A percentile compares a stretch with the other conserved stretches of the same genome.
phyloP scores from a whole-genome alignment of 2,113 vertebrate species.

The Platycercus adscitus region DNA sequence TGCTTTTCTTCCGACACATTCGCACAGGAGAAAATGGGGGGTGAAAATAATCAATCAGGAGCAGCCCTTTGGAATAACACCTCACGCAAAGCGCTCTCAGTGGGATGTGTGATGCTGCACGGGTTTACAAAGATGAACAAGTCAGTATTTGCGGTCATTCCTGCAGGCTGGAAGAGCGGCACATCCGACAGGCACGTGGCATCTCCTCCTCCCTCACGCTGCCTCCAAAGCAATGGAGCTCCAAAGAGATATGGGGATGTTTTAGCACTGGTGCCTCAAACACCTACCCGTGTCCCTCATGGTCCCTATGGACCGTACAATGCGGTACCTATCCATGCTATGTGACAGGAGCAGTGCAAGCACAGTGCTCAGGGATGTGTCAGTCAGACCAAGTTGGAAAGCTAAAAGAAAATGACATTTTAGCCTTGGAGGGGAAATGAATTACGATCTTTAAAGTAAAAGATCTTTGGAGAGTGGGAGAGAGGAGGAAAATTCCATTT shows the following conservation, averaged over 20 bases:
- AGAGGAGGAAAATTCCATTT: neutral
- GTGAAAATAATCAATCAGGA: neutral
- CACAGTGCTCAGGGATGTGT: neutral
- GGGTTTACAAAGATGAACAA: neutral
- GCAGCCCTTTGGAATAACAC: neutral
- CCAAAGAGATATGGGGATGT: neutral
- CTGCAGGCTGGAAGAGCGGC: neutral
- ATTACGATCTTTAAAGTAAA: neutral
- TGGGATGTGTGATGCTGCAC: rapidly evolving
- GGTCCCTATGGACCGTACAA: neutral
- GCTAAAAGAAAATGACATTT: neutral
- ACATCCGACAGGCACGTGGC: rapidly evolving
- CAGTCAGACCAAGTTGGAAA: neutral
- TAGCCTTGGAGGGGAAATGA: neutral
- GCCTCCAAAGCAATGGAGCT: neutral
- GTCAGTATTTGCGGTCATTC: neutral
- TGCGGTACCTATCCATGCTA: neutral
- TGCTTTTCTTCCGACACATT: conserved; percentile 28
- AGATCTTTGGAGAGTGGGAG: neutral
- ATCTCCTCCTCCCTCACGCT: neutral
- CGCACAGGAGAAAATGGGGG: neutral
- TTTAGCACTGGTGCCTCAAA: neutral
- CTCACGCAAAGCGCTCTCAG: neutral
- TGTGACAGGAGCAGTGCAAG: rapidly evolving
- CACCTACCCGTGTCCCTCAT: no score